Percentiles rank a stretch among this genome's conserved stretches.
Conservation (phyloP, 2,888 invertebrate genomes). For the Agriopis aurantiaria region DNA sequence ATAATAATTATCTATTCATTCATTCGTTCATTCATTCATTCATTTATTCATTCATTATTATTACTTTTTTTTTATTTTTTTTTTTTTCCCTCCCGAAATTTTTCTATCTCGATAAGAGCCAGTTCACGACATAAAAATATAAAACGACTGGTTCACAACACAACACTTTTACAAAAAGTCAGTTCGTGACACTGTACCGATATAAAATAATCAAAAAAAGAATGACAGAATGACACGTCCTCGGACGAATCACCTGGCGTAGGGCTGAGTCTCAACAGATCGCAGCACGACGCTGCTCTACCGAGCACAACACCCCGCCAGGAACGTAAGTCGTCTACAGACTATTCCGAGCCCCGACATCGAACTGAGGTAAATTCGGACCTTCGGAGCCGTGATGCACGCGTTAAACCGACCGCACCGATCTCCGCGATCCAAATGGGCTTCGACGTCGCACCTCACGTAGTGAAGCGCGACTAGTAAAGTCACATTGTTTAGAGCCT, state of each 20-base stretch:
- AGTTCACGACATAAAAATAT: no score
- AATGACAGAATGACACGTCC: no score
- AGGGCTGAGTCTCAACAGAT: slow-evolving; percentile 88
- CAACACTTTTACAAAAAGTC: no score
- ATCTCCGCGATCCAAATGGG: slow-evolving; percentile 65
- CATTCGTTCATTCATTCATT: no score
- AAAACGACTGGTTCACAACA: no score
- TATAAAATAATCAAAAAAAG: no score
- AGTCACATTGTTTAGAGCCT: slow-evolving; percentile 80
- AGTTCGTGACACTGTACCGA: no score
- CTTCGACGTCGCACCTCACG: slow-evolving; percentile 68
- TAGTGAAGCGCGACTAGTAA: slow-evolving; percentile 61
- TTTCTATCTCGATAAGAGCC: no score
- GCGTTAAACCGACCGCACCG: slow-evolving; percentile 60
- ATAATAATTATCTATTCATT: no score
- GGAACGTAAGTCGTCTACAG: slow-evolving; percentile 87
- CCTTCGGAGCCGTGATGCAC: slow-evolving; percentile 56
- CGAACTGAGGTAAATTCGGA: slow-evolving; percentile 65
- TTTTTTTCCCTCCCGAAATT: no score
- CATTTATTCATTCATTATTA: no score
- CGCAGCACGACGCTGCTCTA: slow-evolving; percentile 69
- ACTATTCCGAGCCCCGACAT: slow-evolving; percentile 87
- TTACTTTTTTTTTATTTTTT: no score
- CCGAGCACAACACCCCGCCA: slow-evolving; percentile 78
- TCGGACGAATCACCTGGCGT: slow-evolving; percentile 54